Conservation (phyloP, 2,797 vertebrate species). For the Pipistrellus nathusii region DNA sequence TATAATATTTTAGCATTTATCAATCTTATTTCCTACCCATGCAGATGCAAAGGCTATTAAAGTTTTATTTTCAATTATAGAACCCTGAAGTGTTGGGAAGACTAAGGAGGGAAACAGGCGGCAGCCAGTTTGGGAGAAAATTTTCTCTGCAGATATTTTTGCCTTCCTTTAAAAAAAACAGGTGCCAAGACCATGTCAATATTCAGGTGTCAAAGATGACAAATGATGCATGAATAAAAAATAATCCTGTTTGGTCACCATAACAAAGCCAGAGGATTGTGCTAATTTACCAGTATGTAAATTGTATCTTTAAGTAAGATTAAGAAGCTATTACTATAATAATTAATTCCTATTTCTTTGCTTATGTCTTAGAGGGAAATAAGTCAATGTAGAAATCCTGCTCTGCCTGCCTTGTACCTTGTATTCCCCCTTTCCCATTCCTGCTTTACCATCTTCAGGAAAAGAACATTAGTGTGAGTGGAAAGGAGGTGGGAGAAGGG, state of each 20-base stretch:
- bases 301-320: background rate
- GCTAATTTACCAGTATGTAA: background rate
- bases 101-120: background rate
- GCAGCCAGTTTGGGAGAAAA: background rate
- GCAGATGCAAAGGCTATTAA: background rate
- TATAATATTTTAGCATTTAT: background rate
- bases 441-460: background rate
- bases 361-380: background rate
- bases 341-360: conserved; percentile 26
- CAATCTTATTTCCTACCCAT: background rate
- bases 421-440: no score
- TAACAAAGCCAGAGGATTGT: background rate
- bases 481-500: background rate
- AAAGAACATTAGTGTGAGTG: background rate
- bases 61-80: conserved; percentile 22
- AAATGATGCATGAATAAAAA: conserved; percentile 3
- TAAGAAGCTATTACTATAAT: background rate
- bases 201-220: conserved; percentile 27
- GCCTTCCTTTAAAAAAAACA: background rate
- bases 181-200: background rate
- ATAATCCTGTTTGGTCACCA: conserved; percentile 8
- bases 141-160: background rate
- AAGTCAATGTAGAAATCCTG: background rate
- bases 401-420: background rate
- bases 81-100: background rate